Percentiles rank a stretch among this genome's conserved stretches.
Evolutionary conservation across 2,888 invertebrate species (phyloP).

Genomic region (Campaea margaritaria): DNA sequence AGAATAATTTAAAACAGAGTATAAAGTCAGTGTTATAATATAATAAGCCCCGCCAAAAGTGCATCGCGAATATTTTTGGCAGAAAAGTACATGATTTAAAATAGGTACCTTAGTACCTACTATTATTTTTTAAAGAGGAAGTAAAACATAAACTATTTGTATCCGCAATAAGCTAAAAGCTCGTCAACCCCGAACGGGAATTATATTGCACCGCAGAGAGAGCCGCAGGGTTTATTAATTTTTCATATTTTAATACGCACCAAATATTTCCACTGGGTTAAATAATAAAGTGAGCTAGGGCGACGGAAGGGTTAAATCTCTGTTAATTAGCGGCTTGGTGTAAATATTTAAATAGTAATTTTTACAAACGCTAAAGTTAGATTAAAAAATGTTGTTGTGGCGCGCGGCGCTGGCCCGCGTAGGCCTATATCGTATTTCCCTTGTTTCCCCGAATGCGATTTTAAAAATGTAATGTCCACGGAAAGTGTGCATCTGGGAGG

Average conservation of each 20-base stretch:
- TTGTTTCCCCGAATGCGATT: constrained; percentile 70
- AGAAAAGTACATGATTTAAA: not conserved
- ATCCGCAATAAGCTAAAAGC: constrained; percentile 8
- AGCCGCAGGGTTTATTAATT: constrained; percentile 72
- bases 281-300: constrained; percentile 80
- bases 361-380: constrained; percentile 85
- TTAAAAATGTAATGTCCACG: constrained; percentile 80
- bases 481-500: constrained; percentile 73
- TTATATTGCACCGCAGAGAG: constrained; percentile 51
- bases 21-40: too few relatives aligned
- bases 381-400: constrained; percentile 80
- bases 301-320: constrained; percentile 85
- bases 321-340: constrained; percentile 81
- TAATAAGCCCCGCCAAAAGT: too few relatives aligned
- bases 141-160: not conserved
- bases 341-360: constrained; percentile 85
- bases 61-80: too few relatives aligned
- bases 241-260: constrained; percentile 84
- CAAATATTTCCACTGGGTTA: constrained; percentile 82
- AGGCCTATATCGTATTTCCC: constrained; percentile 77
- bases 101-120: not conserved
- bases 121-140: not conserved
- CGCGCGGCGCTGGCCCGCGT: constrained; percentile 61
- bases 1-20: too few relatives aligned
- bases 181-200: constrained; percentile 18